These are phyloP conservation scores for Caenorhabditis auriculariae DNA, from an alignment of 2,888 invertebrate genomes.

Conservation along the genomic window DNA sequence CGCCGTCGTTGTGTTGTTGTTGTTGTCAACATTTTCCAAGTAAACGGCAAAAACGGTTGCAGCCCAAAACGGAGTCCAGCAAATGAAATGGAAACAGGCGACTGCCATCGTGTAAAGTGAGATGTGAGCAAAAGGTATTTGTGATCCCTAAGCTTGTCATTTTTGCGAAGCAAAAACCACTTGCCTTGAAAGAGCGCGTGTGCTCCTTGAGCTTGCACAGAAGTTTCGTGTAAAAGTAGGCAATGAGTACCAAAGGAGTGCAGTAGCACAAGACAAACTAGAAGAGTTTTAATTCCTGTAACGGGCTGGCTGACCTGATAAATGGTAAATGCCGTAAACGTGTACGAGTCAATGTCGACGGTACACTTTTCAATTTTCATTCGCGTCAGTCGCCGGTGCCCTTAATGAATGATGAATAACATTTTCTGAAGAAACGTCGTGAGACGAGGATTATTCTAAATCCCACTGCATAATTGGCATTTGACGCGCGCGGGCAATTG, in stretches of 20 bases:
- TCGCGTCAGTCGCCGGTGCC: slow-evolving; percentile 48
- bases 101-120: slow-evolving; percentile 61
- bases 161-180: not conserved
- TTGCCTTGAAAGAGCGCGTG: slow-evolving; percentile 57
- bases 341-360: slow-evolving; percentile 47
- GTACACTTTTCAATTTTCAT: slow-evolving; percentile 62
- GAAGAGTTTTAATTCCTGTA: not conserved
- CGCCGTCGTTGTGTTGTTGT: no score
- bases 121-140: slow-evolving; percentile 59
- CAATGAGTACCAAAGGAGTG: slow-evolving; percentile 56
- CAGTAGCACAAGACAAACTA: slow-evolving; percentile 59
- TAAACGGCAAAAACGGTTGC: slow-evolving; percentile 61
- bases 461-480: no score
- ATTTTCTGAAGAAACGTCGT: no score
- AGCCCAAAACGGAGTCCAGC: slow-evolving; percentile 61
- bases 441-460: no score
- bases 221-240: slow-evolving; percentile 56
- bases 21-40: slow-evolving; percentile 58
- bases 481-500: not conserved
- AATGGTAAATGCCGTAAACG: slow-evolving; percentile 49
- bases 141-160: slow-evolving; percentile 47
- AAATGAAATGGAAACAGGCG: slow-evolving; percentile 60
- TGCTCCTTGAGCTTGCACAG: slow-evolving; percentile 54
- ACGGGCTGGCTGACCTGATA: slow-evolving; percentile 19
- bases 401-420: slow-evolving; percentile 15